phyloP scores from a whole-genome alignment of 2,888 invertebrate species.

The Muschampia plurimacula region DNA sequence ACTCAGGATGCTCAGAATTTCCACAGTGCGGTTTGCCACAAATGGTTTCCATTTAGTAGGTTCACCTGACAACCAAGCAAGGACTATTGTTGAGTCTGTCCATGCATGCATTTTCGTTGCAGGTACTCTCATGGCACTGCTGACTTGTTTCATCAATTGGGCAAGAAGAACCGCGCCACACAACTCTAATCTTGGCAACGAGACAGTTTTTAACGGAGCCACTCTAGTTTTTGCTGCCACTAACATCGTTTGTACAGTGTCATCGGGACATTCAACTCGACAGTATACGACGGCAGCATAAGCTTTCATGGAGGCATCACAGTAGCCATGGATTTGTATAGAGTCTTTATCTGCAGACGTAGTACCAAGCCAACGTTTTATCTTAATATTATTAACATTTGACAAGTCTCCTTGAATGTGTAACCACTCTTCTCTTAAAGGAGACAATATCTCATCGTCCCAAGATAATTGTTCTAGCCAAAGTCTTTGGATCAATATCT shows the following conservation, averaged over 20 bases:
- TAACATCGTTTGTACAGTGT: background rate
- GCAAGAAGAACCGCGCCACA: background rate
- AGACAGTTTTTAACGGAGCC: background rate
- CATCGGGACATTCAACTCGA: background rate
- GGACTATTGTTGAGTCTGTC: background rate
- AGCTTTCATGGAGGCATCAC: background rate
- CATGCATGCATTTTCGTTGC: background rate
- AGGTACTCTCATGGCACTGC: background rate
- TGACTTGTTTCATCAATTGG: background rate
- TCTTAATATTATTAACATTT: background rate
- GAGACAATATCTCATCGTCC: background rate
- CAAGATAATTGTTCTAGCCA: background rate
- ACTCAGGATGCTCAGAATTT: background rate
- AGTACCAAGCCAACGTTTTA: background rate
- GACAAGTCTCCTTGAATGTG: background rate
- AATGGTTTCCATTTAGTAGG: background rate
- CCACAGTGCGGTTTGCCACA: background rate
- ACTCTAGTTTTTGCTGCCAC: background rate
- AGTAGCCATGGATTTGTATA: background rate
- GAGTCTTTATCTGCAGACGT: background rate
- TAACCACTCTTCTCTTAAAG: background rate
- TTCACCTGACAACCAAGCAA: background rate
- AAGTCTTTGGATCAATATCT: background rate
- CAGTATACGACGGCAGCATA: background rate
- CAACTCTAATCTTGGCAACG: background rate